A percentile compares a stretch with the other conserved stretches of the same genome.
These are phyloP conservation scores for Matsumyia berberina DNA, from an alignment of 2,888 invertebrate species.

Conservation along the genomic window DNA sequence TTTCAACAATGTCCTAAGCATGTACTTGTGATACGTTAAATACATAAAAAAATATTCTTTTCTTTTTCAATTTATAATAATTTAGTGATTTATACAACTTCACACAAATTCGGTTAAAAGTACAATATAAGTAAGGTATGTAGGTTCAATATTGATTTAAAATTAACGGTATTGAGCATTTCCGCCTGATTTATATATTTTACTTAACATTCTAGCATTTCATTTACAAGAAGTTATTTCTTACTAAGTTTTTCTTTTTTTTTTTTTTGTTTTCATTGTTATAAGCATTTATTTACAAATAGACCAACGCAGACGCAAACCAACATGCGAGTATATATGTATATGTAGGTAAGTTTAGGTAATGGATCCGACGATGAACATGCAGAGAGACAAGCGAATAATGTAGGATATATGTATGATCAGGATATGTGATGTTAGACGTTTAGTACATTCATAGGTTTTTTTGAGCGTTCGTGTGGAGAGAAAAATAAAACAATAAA, in stretches of 20 bases:
- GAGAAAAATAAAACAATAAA: slow-evolving; percentile 6
- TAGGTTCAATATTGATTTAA: slow-evolving; percentile 15
- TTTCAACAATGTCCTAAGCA: neutral
- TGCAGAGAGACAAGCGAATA: slow-evolving; percentile 49
- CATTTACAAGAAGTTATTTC: slow-evolving; percentile 43
- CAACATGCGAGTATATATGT: neutral
- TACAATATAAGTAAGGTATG: slow-evolving; percentile 4
- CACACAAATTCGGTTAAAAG: slow-evolving; percentile 18
- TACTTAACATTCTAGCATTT: slow-evolving; percentile 21
- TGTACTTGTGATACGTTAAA: neutral
- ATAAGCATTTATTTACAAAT: slow-evolving; percentile 37
- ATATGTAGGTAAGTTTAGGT: neutral
- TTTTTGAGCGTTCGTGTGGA: slow-evolving; percentile 50
- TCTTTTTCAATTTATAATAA: neutral
- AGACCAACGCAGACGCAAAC: slow-evolving; percentile 46
- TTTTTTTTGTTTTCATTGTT: neutral
- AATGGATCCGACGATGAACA: slow-evolving; percentile 28
- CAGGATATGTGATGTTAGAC: slow-evolving; percentile 66
- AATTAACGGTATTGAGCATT: slow-evolving; percentile 60
- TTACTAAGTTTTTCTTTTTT: neutral
- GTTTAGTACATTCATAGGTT: slow-evolving; percentile 68
- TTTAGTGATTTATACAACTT: neutral
- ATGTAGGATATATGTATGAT: slow-evolving; percentile 46
- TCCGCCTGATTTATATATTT: slow-evolving; percentile 6
- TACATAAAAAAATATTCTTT: neutral